Evolutionary conservation across 2,888 invertebrate genomes (phyloP), one percentile per base, ranked within the genome.

Genomic region (Morinoia aosen): DNA sequence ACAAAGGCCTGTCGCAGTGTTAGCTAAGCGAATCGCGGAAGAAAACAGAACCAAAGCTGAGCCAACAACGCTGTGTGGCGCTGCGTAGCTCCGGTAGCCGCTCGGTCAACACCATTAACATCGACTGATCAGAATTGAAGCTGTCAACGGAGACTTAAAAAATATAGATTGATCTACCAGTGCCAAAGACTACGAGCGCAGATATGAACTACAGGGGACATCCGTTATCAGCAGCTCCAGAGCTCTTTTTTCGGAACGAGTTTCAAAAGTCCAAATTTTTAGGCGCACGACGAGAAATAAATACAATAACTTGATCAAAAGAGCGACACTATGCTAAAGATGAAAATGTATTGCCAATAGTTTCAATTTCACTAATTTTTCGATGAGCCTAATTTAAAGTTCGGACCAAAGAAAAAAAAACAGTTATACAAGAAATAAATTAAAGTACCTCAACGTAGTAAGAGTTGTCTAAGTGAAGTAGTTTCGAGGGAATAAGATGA

Each of bases 51-150:
- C 57, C 93, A 93, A 93, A 93, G 93, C 93, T 93, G 93, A 93
- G 33, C 93, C 93, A 93, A 93, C 93, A 93, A 93, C 40, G 93
- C 48, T 93, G 93, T 56, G 93, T 93, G 93, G n/a, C 10, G 93
- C 33, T 57, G 93, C 93, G 93, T 93, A 93, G 39, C 93, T 93
- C 93, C 93, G 57, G 93, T 93, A 93, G 93, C 93, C 93, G 93
- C 93, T 93, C 93, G 57, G 93, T 93, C 93, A 93, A 93, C 93
- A 93, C 93, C 56, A 93, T 93, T 93, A 93, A 39, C 93, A 93
- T 93, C 57, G 93, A 57, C 93, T 90, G 40, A 90, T 90, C 90
- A 90, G 90, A 90, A 90, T 90, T 90, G 90, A 90, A 39, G 90
- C 90, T 90, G 90, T 90, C 90, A 90, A 90, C 90, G 14, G 90